Base-by-base conservation (phyloP, 2,797 vertebrate genomes). In the Galago senegalensis region DNA sequence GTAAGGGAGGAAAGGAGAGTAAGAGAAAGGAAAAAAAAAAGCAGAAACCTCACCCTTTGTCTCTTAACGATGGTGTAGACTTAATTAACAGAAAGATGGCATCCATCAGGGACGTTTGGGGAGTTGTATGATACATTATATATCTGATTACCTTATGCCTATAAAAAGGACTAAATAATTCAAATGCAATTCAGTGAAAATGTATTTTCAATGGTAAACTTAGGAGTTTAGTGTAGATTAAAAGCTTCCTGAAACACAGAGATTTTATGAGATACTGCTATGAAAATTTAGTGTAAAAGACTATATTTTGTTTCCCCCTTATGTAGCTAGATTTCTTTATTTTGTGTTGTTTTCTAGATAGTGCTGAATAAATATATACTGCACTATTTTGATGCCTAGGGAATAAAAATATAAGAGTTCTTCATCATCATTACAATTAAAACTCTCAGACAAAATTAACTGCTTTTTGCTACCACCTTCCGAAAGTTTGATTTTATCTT, bases 81-180 rank as follows among this genome's bases (percentile, higher is more conserved):
- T 98, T 98, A 98, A 98, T 98, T 97, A 98, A 92, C 61, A 96
- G 31, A 97, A 97, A 98, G 69, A 82, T 70, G 97, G 89, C 12
- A 90, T 89, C 77, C 56, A 73, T 97, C 91, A 97, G 95, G 94
- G 85, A 96, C 23, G 13, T 97, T 98, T 98, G 69, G 87, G 85
- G 37, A 97, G 4, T 73, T 93, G 90, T 92, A 92, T 93, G 97
- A 97, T 97, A 97, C 90, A 98, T 97, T 97, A 98, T 97, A 94
- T 97, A 96, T 98, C 98, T 98, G 96, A 98, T 98, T 98, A 98
- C 84, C 86, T 98, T 97, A 96, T 97, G 91, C 79, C 91, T 94
- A 98, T 97, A 98, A 98, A 98, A 98, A 97, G 37, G 34, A 96
- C 95, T 98, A 98, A 98, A 98, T 98, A 98, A 98, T 98, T 98